Evolutionary conservation across 2,113 vertebrate species (phyloP).

Genomic region (Halcyon malimbica): DNA sequence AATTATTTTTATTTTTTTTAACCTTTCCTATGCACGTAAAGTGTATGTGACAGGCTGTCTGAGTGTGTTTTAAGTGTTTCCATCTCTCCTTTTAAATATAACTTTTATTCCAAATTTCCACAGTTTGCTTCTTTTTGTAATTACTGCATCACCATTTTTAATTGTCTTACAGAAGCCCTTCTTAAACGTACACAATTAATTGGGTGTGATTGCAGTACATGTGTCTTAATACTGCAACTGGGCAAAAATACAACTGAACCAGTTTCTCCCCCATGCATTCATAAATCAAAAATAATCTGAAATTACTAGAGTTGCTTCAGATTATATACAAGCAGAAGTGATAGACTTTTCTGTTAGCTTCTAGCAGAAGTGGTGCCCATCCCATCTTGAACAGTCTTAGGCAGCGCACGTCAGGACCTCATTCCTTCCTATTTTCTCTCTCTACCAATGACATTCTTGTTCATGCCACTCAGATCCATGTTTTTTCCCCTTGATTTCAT

Average conservation of each 20-base stretch:
- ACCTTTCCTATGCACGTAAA: neutral
- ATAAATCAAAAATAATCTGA: neutral
- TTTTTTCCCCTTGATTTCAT: conserved; percentile 46
- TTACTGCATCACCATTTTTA: neutral
- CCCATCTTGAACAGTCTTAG: neutral
- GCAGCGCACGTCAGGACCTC: neutral
- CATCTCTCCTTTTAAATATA: neutral
- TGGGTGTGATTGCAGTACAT: neutral
- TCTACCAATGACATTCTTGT: neutral
- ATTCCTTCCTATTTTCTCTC: conserved; percentile 2
- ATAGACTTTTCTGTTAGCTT: neutral
- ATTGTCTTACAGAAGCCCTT: neutral
- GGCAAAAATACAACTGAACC: neutral
- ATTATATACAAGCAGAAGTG: neutral
- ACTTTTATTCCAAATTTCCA: neutral
- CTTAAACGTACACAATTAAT: neutral
- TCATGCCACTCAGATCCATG: neutral
- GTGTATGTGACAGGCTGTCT: accelerated
- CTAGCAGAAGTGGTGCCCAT: neutral
- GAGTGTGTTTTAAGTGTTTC: neutral
- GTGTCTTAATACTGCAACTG: neutral
- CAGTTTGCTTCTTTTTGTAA: neutral
- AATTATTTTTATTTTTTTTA: neutral
- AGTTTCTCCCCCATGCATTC: neutral
- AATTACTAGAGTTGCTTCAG: neutral